phyloP scores from a whole-genome alignment of 2,888 invertebrate species.

The Sclerodermus sp. region DNA sequence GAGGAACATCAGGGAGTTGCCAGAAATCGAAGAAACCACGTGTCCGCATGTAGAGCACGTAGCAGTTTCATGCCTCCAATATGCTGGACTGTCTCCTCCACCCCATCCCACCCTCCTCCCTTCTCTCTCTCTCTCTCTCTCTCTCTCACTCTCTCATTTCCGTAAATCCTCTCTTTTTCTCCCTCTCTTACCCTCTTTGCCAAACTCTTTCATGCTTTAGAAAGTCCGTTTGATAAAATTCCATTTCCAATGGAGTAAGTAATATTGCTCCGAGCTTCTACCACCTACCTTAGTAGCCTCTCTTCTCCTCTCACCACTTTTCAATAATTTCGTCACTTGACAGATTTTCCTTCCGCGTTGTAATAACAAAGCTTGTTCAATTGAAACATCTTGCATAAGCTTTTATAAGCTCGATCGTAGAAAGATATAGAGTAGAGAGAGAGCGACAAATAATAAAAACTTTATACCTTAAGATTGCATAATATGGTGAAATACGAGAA shows the following conservation, averaged over 20 bases:
- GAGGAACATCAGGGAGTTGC: slow-evolving; percentile 2
- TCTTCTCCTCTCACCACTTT: neutral
- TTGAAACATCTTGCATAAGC: too few species aligned
- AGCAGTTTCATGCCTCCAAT: slow-evolving; percentile 11
- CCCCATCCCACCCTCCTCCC: neutral
- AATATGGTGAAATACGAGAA: neutral
- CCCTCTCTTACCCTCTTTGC: neutral
- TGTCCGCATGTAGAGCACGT: slow-evolving; percentile 11
- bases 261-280: neutral
- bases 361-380: too few species aligned
- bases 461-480: neutral
- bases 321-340: too few species aligned
- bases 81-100: slow-evolving; percentile 2
- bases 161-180: too few species aligned
- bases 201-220: neutral
- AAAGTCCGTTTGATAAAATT: neutral
- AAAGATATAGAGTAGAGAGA: neutral
- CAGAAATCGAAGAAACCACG: neutral
- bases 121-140: neutral
- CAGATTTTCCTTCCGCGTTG: too few species aligned
- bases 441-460: neutral
- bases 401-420: too few species aligned
- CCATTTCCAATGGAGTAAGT: slow-evolving; percentile 2
- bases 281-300: neutral
- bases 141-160: neutral